Evolutionary conservation across 2,113 vertebrate species (phyloP).

Genomic region (Sorex araneus): DNA sequence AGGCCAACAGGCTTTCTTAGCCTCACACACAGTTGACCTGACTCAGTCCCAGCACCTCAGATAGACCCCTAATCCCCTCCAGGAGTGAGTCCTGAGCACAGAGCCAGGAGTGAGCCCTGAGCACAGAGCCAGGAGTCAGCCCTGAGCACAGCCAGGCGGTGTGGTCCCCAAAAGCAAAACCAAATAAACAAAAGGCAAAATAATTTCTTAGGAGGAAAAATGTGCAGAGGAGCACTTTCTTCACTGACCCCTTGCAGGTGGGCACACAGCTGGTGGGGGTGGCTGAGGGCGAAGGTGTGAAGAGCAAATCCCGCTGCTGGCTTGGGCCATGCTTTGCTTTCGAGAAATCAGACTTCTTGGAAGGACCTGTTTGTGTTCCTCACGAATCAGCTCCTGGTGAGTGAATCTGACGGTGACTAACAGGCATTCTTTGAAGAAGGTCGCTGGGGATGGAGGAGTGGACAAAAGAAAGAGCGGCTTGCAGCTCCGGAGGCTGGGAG

Average conservation of each 20-base stretch:
- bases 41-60: too few relatives aligned
- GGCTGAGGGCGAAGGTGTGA: not conserved
- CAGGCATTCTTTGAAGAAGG: not conserved
- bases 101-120: too few relatives aligned
- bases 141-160: too few relatives aligned
- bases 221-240: not conserved
- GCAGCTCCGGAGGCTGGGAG: not conserved
- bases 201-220: not conserved
- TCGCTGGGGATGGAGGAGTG: constrained; percentile 11
- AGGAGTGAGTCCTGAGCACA: too few relatives aligned
- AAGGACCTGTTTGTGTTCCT: not conserved
- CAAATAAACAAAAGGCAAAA: not conserved
- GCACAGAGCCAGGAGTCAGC: too few relatives aligned
- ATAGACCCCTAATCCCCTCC: too few relatives aligned
- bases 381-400: not conserved
- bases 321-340: not conserved
- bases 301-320: not conserved
- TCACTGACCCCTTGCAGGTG: not conserved
- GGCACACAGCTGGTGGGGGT: accelerated
- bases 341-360: not conserved
- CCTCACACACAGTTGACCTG: too few relatives aligned
- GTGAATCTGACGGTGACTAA: not conserved
- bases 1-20: not conserved
- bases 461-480: not conserved
- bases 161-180: too few relatives aligned